phyloP scores from a whole-genome alignment of 2,113 vertebrate genomes.

The Notechis scutatus region DNA sequence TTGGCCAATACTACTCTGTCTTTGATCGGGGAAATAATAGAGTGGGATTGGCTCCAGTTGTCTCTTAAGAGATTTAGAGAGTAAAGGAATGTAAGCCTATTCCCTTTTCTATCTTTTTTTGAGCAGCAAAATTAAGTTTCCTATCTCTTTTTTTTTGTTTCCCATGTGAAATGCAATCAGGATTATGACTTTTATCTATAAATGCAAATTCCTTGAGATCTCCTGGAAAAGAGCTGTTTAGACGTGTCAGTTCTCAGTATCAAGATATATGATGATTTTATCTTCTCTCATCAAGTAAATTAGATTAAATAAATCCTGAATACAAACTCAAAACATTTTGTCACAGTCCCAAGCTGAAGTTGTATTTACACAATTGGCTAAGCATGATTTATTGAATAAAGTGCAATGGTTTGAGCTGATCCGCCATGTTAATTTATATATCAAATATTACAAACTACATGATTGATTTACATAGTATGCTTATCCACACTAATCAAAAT shows the following conservation, averaged over 20 bases:
- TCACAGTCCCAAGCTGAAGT: neutral
- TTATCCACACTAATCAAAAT: neutral
- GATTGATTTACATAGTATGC: neutral
- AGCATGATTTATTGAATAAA: neutral
- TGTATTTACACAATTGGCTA: neutral
- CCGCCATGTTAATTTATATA: neutral
- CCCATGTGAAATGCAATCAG: neutral
- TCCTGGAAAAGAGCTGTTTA: neutral
- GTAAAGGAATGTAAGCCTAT: fast-evolving
- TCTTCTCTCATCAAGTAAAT: neutral
- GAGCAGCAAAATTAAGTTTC: neutral
- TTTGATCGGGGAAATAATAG: slow-evolving; percentile 74
- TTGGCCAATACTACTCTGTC: slow-evolving; percentile 72
- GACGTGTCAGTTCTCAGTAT: fast-evolving
- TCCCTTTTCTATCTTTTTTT: neutral
- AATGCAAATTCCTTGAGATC: neutral
- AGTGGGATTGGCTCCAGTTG: slow-evolving; percentile 68
- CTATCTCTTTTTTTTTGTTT: neutral
- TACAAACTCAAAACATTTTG: neutral
- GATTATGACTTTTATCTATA: neutral
- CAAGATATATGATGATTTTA: neutral
- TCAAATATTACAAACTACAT: neutral
- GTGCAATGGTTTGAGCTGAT: neutral
- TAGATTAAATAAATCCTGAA: neutral
- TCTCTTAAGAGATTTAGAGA: slow-evolving; percentile 35